Percentiles rank a stretch among this genome's conserved stretches.
Evolutionary conservation across 2,888 invertebrate species (phyloP).

Genomic region (Thereva nobilitata): DNA sequence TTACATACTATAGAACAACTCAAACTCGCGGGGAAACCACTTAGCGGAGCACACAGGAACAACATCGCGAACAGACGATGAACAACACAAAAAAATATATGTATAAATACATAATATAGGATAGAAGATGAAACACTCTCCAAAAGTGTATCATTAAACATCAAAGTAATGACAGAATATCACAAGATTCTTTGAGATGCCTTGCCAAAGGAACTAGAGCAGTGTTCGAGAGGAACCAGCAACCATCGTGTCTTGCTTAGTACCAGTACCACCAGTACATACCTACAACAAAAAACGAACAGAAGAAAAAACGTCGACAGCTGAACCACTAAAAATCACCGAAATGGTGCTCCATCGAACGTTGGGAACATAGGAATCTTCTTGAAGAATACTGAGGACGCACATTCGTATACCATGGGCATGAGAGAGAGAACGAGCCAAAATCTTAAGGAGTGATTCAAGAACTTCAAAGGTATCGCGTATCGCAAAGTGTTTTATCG

Average conservation of each 20-base stretch:
- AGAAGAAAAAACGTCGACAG: conserved; percentile 22
- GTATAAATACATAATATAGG: background rate
- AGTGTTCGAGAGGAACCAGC: no score
- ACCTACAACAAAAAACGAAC: background rate
- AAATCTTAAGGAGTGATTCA: background rate
- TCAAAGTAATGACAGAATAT: conserved; percentile 40
- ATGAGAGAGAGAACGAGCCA: conserved; percentile 12
- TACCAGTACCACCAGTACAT: background rate
- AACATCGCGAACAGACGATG: conserved; percentile 10
- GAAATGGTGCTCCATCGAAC: background rate
- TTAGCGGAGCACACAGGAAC: no score
- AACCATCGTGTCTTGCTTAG: background rate
- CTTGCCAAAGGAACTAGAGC: conserved; percentile 6
- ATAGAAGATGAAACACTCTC: no score
- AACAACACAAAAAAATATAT: conserved; percentile 38
- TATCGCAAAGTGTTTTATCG: conserved; percentile 21
- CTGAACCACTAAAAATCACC: conserved; percentile 19
- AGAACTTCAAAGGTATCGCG: conserved; percentile 32
- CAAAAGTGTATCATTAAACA: conserved; percentile 39
- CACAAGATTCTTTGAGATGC: conserved; percentile 25
- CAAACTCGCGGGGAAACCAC: no score
- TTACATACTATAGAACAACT: no score
- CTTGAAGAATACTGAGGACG: no score
- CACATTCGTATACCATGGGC: background rate
- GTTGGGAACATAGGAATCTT: background rate